Evolutionary conservation across 2,888 invertebrate genomes (phyloP).

Genomic region (Heliothis peltigera): DNA sequence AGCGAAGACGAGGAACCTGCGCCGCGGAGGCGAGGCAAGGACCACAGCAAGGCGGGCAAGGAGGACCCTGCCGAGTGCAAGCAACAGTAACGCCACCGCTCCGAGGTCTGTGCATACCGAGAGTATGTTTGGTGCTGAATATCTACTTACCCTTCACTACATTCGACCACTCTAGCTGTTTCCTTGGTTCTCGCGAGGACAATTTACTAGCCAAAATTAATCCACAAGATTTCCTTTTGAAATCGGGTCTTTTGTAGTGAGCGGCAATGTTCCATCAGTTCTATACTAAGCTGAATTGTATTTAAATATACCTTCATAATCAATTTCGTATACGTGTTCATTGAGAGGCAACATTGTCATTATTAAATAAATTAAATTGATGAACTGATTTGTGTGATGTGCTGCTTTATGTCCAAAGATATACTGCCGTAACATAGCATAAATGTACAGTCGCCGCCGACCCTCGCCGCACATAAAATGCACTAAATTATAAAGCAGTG

Average conservation of each 20-base stretch:
- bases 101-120: conserved; percentile 55
- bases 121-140: conserved; percentile 60
- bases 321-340: conserved; percentile 37
- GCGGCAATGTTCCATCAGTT: conserved; percentile 55
- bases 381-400: conserved; percentile 36
- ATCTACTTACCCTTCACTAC: conserved; percentile 55
- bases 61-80: conserved; percentile 92
- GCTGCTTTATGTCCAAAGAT: conserved; percentile 37
- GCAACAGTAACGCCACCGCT: conserved; percentile 90
- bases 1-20: conserved; percentile 89
- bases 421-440: conserved; percentile 20
- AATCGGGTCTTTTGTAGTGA: conserved; percentile 49
- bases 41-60: conserved; percentile 66
- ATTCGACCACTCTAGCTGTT: conserved; percentile 32
- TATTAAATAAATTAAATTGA: conserved; percentile 23
- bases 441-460: conserved; percentile 33
- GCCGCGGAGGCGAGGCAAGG: conserved; percentile 82
- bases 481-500: conserved; percentile 58
- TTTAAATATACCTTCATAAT: conserved; percentile 38
- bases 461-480: conserved; percentile 51
- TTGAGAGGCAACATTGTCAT: conserved; percentile 28
- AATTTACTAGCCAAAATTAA: conserved; percentile 33
- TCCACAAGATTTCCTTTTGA: conserved; percentile 20
- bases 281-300: conserved; percentile 41
- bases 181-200: conserved; percentile 17